These are phyloP conservation scores for Poecilia gillii DNA, from an alignment of 2,797 vertebrate genomes.

Conservation along the genomic window DNA sequence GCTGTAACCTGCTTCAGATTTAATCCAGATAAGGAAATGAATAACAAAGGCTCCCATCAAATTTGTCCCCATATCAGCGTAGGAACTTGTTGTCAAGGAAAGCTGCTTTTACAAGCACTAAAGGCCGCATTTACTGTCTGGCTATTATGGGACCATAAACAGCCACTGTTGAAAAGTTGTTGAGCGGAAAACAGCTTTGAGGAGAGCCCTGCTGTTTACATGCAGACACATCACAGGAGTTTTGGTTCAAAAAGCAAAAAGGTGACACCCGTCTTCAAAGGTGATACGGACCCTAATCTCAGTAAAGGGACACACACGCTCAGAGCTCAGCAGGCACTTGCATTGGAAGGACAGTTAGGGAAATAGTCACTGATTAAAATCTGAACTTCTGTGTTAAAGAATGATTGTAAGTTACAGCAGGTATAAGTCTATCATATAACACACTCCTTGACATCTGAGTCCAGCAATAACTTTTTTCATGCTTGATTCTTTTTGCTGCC, in stretches of 20 bases:
- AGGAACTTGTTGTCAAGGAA: constrained; percentile 9
- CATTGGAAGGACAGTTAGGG: background rate
- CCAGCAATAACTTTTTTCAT: background rate
- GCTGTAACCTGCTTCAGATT: constrained; percentile 14
- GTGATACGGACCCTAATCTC: constrained; percentile 47
- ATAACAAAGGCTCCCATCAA: constrained; percentile 5
- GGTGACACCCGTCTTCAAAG: constrained; percentile 51
- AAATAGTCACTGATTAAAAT: background rate
- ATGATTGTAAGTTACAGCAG: background rate
- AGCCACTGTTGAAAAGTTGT: constrained; percentile 31
- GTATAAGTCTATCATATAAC: background rate
- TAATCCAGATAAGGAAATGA: background rate
- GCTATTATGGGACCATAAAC: constrained; percentile 33
- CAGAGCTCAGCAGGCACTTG: constrained; percentile 29
- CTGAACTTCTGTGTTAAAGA: constrained; percentile 1
- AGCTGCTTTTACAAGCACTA: background rate
- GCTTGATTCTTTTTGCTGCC: background rate
- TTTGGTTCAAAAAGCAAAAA: constrained; percentile 30
- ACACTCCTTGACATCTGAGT: background rate
- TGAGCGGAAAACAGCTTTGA: constrained; percentile 1
- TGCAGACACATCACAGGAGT: constrained; percentile 23
- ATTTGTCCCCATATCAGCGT: constrained; percentile 2
- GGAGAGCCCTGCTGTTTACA: constrained; percentile 34
- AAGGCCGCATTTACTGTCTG: constrained; percentile 22
- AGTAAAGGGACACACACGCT: constrained; percentile 29